A percentile compares a stretch with the other conserved stretches of the same genome.
phyloP scores from a whole-genome alignment of 1,140 invertebrate species.

The Zaprionus kolodkinae region DNA sequence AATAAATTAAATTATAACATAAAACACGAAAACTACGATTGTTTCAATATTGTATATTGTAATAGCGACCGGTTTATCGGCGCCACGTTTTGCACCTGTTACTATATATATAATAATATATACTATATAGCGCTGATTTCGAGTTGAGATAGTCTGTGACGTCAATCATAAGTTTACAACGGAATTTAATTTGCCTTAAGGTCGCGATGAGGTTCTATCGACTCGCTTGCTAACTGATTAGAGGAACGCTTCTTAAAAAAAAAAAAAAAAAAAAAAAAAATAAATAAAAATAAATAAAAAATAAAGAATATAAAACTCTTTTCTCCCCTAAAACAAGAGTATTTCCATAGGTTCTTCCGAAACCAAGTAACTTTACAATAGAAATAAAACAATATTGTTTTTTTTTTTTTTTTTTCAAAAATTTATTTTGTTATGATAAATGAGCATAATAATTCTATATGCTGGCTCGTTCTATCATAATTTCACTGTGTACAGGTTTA shows the following conservation, averaged over 20 bases:
- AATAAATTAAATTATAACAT: slow-evolving; percentile 81
- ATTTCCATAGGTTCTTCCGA: too few relatives aligned
- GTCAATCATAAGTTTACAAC: background rate
- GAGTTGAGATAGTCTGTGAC: background rate
- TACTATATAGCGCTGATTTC: slow-evolving; percentile 6
- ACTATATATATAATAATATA: too few relatives aligned
- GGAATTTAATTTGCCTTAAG: background rate
- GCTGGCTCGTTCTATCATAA: slow-evolving; percentile 63
- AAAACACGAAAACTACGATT: slow-evolving; percentile 23
- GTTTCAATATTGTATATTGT: slow-evolving; percentile 18
- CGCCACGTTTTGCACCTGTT: background rate
- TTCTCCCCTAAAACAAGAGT: too few relatives aligned
- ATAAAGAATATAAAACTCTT: too few relatives aligned
- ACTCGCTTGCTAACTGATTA: background rate
- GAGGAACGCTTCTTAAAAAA: background rate
- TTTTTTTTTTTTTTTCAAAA: slow-evolving; percentile 50
- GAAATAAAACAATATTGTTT: slow-evolving; percentile 5
- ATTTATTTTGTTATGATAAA: slow-evolving; percentile 69
- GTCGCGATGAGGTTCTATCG: background rate
- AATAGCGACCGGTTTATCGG: slow-evolving; percentile 11
- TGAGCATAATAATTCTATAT: slow-evolving; percentile 62
- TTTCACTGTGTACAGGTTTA: slow-evolving; percentile 42
- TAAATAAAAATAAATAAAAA: too few relatives aligned
- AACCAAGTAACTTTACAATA: background rate
- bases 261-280: too few relatives aligned